Evolutionary conservation across 2,888 invertebrate genomes (phyloP), one percentile per base, ranked within the genome.

Genomic region (Athripsodes cinereus): DNA sequence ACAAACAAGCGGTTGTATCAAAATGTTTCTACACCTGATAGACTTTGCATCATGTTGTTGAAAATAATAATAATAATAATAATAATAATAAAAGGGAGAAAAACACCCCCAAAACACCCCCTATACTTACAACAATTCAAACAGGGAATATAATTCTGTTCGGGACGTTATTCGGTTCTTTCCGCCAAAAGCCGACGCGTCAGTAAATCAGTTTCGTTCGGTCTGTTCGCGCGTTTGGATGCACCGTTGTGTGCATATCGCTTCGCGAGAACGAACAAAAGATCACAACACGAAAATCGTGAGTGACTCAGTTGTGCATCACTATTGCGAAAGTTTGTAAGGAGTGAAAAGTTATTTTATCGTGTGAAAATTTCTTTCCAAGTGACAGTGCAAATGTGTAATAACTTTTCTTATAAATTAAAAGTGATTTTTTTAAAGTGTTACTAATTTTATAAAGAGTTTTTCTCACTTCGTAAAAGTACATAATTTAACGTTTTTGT

Each of bases 121-220:
- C 40, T 40, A 26, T 26, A 6, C 26, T 3, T 3, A 10, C 5
- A 40, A 40, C 5, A 13, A 5, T 40, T 40, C 16, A 13, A 40
- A 40, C 48, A 19, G n/a, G n/a, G n/a, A n/a, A n/a, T n/a, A n/a
- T n/a, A n/a, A n/a, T n/a, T n/a, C n/a, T n/a, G n/a, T n/a, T n/a
- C n/a, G n/a, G n/a, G n/a, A n/a, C n/a, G n/a, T n/a, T n/a, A n/a
- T 5, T 48, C 48, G 48, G 48, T 3, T 48, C 48, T 55, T 55
- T 55, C 55, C 55, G 55, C 49, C 55, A 22, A 34, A 26, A 50
- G 34, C 48, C 55, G 55, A 55, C 49, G 55, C 50, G 50, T 49
- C 55, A 55, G 49, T 55, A 55, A 55, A 55, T 55, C 55, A 55
- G 55, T 55, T 31, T 21, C 22, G 22, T 19, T 11, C 21, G 5